A percentile compares a stretch with the other conserved stretches of the same genome.
Conservation (phyloP, 2,113 vertebrate species). For the Hippolais icterina region DNA sequence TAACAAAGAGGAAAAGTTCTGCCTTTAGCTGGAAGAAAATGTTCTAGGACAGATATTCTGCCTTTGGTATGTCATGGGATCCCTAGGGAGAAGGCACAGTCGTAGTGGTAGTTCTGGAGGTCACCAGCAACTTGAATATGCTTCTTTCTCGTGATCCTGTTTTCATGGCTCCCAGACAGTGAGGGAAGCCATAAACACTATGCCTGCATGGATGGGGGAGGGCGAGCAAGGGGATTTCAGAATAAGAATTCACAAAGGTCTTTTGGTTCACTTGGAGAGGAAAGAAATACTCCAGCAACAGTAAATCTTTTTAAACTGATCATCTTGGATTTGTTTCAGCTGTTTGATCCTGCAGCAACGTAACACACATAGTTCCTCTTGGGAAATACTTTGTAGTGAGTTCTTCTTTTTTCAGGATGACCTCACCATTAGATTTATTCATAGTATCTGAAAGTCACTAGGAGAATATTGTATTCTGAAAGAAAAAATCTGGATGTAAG, state of each 20-base stretch:
- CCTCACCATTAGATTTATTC: neutral
- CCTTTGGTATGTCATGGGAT: conserved; percentile 2
- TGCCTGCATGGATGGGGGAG: neutral
- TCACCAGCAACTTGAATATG: neutral
- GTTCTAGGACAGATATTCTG: conserved; percentile 34
- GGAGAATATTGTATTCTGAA: neutral
- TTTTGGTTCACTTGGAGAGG: neutral
- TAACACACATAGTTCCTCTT: neutral
- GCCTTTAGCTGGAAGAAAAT: conserved; percentile 46
- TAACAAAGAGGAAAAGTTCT: neutral
- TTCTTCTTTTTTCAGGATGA: neutral
- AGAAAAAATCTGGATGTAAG: neutral
- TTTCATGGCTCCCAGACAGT: conserved; percentile 1
- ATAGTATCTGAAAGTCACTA: neutral
- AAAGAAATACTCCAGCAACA: neutral
- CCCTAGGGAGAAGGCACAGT: conserved; percentile 9
- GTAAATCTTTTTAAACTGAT: neutral
- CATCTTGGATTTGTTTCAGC: neutral
- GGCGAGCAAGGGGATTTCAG: neutral
- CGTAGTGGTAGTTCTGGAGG: neutral
- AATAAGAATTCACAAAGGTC: neutral
- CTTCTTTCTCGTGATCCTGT: conserved; percentile 15
- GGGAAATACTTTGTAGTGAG: neutral
- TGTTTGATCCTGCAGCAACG: neutral
- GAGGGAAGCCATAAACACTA: neutral